A percentile compares a stretch with the other conserved stretches of the same genome.
Evolutionary conservation across 2,797 vertebrate genomes (phyloP).

Genomic region (Thunnus albacares): DNA sequence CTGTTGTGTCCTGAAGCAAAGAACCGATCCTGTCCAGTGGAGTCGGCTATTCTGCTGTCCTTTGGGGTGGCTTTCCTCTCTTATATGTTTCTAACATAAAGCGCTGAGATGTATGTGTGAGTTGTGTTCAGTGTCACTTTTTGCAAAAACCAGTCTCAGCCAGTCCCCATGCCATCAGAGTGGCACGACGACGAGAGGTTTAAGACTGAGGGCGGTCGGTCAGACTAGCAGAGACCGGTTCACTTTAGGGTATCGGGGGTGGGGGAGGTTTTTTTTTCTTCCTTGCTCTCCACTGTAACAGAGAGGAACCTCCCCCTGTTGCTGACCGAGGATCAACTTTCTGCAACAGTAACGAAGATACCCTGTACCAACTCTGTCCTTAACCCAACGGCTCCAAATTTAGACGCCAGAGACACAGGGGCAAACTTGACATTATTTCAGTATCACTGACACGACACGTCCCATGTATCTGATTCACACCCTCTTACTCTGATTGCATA

Average conservation of each 20-base stretch:
- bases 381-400: slow-evolving; percentile 67
- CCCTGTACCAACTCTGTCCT: slow-evolving; percentile 48
- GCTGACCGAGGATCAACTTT: slow-evolving; percentile 71
- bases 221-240: slow-evolving; percentile 60
- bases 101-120: slow-evolving; percentile 17
- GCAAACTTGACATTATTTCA: slow-evolving; percentile 54
- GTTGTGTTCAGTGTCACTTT: slow-evolving; percentile 47
- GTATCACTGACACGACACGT: slow-evolving; percentile 42
- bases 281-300: slow-evolving; percentile 9
- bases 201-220: slow-evolving; percentile 1
- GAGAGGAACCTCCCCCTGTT: slow-evolving; percentile 57
- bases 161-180: slow-evolving; percentile 40
- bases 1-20: background rate
- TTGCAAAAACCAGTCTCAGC: slow-evolving; percentile 53
- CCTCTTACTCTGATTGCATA: slow-evolving; percentile 2
- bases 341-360: slow-evolving; percentile 71
- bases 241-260: slow-evolving; percentile 15
- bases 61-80: background rate
- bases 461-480: slow-evolving; percentile 41
- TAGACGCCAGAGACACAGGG: slow-evolving; percentile 63
- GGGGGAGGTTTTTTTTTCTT: background rate
- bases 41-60: background rate
- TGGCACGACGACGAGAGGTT: slow-evolving; percentile 30
- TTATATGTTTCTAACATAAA: background rate
- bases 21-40: background rate